These are phyloP conservation scores for Festucalex cinctus DNA, from an alignment of 2,113 vertebrate genomes.

Conservation along the genomic window DNA sequence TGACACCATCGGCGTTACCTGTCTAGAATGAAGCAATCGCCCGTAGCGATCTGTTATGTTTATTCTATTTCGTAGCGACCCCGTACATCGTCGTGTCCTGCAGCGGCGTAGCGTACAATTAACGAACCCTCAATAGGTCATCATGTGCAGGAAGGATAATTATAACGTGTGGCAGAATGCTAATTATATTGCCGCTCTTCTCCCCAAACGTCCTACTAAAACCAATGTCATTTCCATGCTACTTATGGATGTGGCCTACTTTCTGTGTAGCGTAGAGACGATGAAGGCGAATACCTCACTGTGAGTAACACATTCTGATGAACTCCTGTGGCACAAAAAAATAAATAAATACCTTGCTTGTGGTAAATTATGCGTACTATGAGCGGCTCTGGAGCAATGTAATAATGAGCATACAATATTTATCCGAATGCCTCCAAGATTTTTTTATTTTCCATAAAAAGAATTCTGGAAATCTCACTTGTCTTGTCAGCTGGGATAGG, in stretches of 20 bases:
- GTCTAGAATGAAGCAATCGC: neutral
- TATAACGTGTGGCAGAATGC: conserved; percentile 56
- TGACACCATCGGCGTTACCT: conserved; percentile 6
- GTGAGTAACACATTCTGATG: conserved; percentile 2
- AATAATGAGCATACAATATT: neutral
- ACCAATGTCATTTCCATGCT: conserved; percentile 64
- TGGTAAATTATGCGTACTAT: conserved; percentile 2
- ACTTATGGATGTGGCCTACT: conserved; percentile 58
- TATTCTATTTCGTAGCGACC: conserved; percentile 4
- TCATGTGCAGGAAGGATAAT: conserved; percentile 58
- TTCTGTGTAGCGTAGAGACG: conserved; percentile 33
- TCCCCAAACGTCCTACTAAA: conserved; percentile 67
- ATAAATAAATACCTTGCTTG: conserved; percentile 20
- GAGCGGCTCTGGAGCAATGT: no score
- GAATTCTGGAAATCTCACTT: no score
- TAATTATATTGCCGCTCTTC: conserved; percentile 70
- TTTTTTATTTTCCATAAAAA: no score
- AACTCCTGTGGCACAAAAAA: conserved; percentile 25
- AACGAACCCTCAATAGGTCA: conserved; percentile 52
- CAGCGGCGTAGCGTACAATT: conserved; percentile 50
- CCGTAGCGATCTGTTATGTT: conserved; percentile 5
- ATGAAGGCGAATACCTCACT: conserved; percentile 5
- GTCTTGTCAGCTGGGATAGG: neutral
- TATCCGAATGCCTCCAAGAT: neutral
- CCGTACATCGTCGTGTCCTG: neutral